Conservation (phyloP, 2,113 vertebrate genomes). For the Semicossyphus pulcher region DNA sequence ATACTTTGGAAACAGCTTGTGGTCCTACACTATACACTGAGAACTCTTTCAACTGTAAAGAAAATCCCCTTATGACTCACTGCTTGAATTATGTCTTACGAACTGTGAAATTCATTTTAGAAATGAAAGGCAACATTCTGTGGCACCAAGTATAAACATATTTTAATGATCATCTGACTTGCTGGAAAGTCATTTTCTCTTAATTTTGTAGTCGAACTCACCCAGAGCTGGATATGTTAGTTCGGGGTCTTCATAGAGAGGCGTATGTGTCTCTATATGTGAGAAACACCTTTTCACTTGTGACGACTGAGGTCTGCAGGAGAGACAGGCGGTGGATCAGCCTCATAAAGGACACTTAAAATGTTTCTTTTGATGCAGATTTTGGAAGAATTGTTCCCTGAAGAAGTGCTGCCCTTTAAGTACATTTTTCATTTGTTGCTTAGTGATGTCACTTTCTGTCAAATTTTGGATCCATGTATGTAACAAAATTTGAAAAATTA, state of each 20-base stretch:
- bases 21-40: background rate
- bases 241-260: background rate
- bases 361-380: too few relatives aligned
- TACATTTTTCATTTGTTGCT: too few relatives aligned
- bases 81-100: background rate
- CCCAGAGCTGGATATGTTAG: background rate
- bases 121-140: background rate
- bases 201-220: background rate
- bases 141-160: background rate
- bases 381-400: too few relatives aligned
- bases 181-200: background rate
- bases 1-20: background rate
- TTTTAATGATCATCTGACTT: constrained; percentile 13
- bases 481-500: too few relatives aligned
- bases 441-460: too few relatives aligned
- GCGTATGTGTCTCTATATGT: constrained; percentile 2
- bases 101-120: constrained; percentile 30
- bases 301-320: constrained; percentile 34
- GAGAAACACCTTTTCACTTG: background rate
- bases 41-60: background rate
- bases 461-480: too few relatives aligned
- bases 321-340: too few relatives aligned
- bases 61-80: constrained; percentile 17
- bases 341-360: too few relatives aligned
- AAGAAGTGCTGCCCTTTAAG: too few relatives aligned